A percentile compares a stretch with the other conserved stretches of the same genome.
Evolutionary conservation across 23 tunicate genomes (phyloP).

Genomic region (Botrylloides violaceus): DNA sequence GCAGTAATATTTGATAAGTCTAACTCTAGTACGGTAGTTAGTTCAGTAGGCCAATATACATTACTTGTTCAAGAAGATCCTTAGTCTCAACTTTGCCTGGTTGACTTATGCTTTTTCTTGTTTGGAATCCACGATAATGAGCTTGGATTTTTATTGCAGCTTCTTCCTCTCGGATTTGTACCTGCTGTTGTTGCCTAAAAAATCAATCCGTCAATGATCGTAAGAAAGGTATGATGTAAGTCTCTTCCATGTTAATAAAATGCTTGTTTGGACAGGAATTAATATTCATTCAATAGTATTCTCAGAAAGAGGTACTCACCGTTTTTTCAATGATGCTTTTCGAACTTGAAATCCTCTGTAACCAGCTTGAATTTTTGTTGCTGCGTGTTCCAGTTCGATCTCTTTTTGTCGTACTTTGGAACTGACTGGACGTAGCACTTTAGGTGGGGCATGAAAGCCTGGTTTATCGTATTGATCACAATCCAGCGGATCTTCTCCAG

Average conservation of each 20-base stretch:
- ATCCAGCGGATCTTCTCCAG: conserved; percentile 24
- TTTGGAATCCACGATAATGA: conserved; percentile 2
- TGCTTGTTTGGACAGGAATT: too few relatives aligned
- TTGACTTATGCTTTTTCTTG: conserved; percentile 10
- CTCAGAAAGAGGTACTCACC: too few relatives aligned
- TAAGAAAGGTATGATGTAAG: too few relatives aligned
- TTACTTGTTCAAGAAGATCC: too few relatives aligned
- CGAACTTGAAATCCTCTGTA: background rate
- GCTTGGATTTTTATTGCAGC: conserved; percentile 23
- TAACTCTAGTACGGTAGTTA: too few relatives aligned
- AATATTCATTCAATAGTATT: too few relatives aligned
- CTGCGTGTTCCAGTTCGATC: conserved; percentile 1
- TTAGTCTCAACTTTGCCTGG: background rate
- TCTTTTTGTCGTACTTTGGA: conserved; percentile 8
- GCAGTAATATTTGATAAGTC: too few relatives aligned
- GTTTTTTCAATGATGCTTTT: background rate
- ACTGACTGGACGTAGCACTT: conserved; percentile 5
- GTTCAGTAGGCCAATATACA: too few relatives aligned
- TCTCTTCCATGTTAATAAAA: too few relatives aligned
- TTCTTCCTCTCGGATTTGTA: background rate
- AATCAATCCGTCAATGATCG: too few relatives aligned
- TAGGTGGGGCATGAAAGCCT: conserved; percentile 1
- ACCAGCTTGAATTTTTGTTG: conserved; percentile 25
- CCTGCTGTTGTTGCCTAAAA: too few relatives aligned
- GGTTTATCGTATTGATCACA: background rate